Evolutionary conservation across 2,888 invertebrate species (phyloP).

Genomic region (Syrista parreyssii): DNA sequence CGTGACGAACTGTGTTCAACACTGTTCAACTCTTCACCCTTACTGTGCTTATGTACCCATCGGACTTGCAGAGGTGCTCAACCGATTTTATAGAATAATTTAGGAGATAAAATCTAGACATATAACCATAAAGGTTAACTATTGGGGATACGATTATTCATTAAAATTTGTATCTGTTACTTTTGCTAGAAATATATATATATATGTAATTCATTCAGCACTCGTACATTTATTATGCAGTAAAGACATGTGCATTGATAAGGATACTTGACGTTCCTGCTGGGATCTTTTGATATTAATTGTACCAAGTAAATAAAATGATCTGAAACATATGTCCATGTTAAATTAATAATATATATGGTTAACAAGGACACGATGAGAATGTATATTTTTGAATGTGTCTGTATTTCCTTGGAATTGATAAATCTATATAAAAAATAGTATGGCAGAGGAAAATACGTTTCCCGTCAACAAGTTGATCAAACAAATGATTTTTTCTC

Average conservation of each 20-base stretch:
- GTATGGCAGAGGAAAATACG: neutral
- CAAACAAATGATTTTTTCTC: neutral
- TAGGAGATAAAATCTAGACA: neutral
- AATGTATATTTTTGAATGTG: neutral
- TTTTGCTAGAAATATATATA: neutral
- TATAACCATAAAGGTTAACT: neutral
- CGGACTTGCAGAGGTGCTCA: neutral
- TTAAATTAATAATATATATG: neutral
- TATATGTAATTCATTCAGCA: neutral
- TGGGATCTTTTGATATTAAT: neutral
- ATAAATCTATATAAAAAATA: neutral
- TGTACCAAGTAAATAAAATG: neutral
- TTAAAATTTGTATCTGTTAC: neutral
- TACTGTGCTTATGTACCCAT: conserved; percentile 2
- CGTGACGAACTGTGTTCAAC: conserved; percentile 6
- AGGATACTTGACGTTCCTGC: neutral
- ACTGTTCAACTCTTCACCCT: neutral
- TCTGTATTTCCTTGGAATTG: neutral
- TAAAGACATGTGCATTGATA: neutral
- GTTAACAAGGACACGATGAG: neutral
- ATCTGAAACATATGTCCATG: neutral
- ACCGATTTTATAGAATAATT: neutral
- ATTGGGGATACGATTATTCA: neutral
- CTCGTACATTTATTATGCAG: neutral
- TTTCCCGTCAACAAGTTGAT: neutral